Conservation (phyloP, 92 coral and sea anemone species). For the Anthopleura xanthogrammica region DNA sequence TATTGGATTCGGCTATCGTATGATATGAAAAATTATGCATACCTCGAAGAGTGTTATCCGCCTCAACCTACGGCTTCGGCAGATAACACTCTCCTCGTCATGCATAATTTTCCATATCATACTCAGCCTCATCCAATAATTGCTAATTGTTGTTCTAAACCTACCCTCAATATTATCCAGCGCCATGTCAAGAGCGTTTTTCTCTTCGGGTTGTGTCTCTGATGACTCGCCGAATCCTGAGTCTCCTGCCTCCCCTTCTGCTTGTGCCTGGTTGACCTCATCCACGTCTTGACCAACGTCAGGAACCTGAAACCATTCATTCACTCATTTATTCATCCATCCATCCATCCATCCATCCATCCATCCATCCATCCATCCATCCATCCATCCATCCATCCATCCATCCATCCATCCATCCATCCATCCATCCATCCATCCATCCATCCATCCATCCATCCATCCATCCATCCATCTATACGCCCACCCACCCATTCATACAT, state of each 20-base stretch:
- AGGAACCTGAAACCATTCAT: slow-evolving; percentile 18
- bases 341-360: background rate
- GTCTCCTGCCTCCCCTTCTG: slow-evolving; percentile 66
- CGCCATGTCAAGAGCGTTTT: slow-evolving; percentile 67
- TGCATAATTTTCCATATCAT: too few relatives aligned
- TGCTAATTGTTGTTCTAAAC: background rate
- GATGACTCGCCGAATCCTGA: slow-evolving; percentile 69
- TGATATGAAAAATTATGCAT: too few relatives aligned
- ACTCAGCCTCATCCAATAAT: too few relatives aligned
- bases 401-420: background rate
- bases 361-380: background rate
- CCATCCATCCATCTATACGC: too few relatives aligned
- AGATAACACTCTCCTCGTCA: too few relatives aligned
- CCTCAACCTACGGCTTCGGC: too few relatives aligned
- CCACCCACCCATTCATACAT: too few relatives aligned
- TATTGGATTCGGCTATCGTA: too few relatives aligned
- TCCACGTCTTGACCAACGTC: slow-evolving; percentile 58
- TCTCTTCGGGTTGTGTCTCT: slow-evolving; percentile 41
- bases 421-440: too few relatives aligned
- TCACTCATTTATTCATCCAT: background rate
- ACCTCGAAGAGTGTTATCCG: too few relatives aligned
- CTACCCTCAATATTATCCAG: slow-evolving; percentile 66
- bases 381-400: background rate
- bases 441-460: too few relatives aligned
- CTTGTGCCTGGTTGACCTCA: slow-evolving; percentile 42